A percentile compares a stretch with the other conserved stretches of the same genome.
These are phyloP conservation scores for Panulirus ornatus DNA, from an alignment of 1,140 invertebrate genomes.

Conservation along the genomic window DNA sequence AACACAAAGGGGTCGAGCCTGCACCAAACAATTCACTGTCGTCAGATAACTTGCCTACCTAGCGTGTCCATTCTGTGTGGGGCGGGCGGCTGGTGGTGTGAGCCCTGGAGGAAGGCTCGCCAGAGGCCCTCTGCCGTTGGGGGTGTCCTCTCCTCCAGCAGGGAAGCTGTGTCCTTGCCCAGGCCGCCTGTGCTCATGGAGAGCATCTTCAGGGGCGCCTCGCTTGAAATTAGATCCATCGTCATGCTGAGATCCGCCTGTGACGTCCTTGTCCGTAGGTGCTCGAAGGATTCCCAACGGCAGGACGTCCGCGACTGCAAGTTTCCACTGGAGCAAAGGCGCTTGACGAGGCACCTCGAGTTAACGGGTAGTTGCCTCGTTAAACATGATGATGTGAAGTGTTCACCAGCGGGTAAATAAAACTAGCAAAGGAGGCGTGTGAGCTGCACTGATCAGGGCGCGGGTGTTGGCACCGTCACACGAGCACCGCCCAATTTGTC, in stretches of 20 bases:
- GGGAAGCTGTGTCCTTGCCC: conserved; percentile 43
- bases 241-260: conserved; percentile 2
- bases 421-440: conserved; percentile 17
- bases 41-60: background rate
- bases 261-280: background rate
- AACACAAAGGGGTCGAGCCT: too few species aligned
- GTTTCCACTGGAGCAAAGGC: too few species aligned
- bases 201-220: conserved; percentile 64
- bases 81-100: conserved; percentile 51
- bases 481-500: conserved; percentile 67
- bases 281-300: too few species aligned
- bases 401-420: background rate
- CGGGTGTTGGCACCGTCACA: conserved; percentile 22
- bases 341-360: background rate
- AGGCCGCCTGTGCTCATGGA: conserved; percentile 17
- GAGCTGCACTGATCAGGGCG: conserved; percentile 29
- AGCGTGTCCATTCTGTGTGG: conserved; percentile 34
- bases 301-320: too few species aligned
- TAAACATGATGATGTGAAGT: background rate
- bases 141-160: conserved; percentile 51
- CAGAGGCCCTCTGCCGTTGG: conserved; percentile 55
- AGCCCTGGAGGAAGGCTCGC: conserved; percentile 64
- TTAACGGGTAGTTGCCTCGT: background rate
- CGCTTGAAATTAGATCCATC: conserved; percentile 60
- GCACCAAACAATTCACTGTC: too few species aligned